A percentile compares a stretch with the other conserved stretches of the same genome.
Conservation (phyloP, 2,797 vertebrate species). For the Spheniscus humboldti region DNA sequence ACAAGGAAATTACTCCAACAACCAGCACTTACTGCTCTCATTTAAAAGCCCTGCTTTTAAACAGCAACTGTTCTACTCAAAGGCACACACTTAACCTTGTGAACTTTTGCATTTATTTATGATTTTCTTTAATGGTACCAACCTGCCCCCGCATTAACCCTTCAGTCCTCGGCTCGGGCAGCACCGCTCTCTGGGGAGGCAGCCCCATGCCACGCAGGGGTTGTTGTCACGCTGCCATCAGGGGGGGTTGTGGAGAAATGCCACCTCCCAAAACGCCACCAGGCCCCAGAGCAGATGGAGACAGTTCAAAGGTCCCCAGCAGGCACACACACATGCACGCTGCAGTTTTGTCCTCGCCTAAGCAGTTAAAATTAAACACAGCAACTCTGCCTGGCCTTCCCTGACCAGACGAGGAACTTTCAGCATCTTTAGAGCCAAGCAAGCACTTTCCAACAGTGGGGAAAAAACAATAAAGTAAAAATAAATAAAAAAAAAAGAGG, state of each 20-base stretch:
- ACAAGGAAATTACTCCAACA: background rate
- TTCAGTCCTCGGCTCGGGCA: background rate
- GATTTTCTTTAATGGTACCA: background rate
- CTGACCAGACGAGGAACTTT: background rate
- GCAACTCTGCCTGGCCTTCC: background rate
- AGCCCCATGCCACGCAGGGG: background rate
- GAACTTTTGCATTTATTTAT: background rate
- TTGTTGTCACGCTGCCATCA: background rate
- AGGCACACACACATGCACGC: background rate
- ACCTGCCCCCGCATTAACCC: background rate
- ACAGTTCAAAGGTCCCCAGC: constrained; percentile 37
- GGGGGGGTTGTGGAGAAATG: background rate
- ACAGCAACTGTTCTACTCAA: background rate
- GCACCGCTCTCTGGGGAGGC: background rate
- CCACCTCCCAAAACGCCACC: background rate
- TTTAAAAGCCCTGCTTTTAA: background rate
- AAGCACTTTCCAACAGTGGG: background rate
- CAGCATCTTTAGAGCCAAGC: background rate
- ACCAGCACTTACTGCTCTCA: background rate
- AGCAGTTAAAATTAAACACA: background rate
- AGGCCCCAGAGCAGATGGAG: constrained; percentile 50
- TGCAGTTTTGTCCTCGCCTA: background rate
- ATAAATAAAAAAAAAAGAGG: background rate
- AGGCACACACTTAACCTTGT: background rate
- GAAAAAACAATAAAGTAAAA: rapidly evolving